Percentiles rank a stretch among this genome's conserved stretches.
phyloP scores from a whole-genome alignment of 2,888 invertebrate genomes.

The Plagiodera versicolora region DNA sequence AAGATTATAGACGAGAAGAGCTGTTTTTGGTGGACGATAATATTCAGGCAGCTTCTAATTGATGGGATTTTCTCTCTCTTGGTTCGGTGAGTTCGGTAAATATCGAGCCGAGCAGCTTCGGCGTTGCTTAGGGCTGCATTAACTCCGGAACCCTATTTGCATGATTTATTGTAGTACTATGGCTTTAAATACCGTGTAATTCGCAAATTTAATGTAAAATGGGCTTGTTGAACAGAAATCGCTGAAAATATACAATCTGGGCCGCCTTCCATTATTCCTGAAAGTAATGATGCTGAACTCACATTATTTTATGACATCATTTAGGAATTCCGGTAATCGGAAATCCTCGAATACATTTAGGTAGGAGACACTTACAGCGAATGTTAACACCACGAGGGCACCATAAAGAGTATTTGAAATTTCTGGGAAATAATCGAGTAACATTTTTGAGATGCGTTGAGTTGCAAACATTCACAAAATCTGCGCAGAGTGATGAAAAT shows the following conservation, averaged over 20 bases:
- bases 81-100: conserved; percentile 35
- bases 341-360: too few relatives aligned
- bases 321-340: too few relatives aligned
- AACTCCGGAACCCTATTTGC: conserved; percentile 54
- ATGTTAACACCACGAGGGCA: too few relatives aligned
- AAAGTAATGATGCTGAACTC: conserved; percentile 20
- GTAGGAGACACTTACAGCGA: too few relatives aligned
- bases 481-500: too few relatives aligned
- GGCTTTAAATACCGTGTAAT: conserved; percentile 77
- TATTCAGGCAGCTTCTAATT: conserved; percentile 39
- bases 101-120: conserved; percentile 43
- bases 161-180: conserved; percentile 71
- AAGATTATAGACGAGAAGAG: conserved; percentile 22
- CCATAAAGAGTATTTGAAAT: too few relatives aligned
- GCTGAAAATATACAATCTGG: conserved; percentile 48
- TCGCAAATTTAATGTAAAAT: conserved; percentile 75
- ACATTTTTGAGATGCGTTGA: too few relatives aligned
- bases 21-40: conserved; percentile 34
- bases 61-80: conserved; percentile 41
- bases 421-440: too few relatives aligned
- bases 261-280: conserved; percentile 35
- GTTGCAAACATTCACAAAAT: too few relatives aligned
- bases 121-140: conserved; percentile 52
- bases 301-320: neutral
- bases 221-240: conserved; percentile 52